phyloP scores from a whole-genome alignment of 2,888 invertebrate genomes.

The Nomada flava region DNA sequence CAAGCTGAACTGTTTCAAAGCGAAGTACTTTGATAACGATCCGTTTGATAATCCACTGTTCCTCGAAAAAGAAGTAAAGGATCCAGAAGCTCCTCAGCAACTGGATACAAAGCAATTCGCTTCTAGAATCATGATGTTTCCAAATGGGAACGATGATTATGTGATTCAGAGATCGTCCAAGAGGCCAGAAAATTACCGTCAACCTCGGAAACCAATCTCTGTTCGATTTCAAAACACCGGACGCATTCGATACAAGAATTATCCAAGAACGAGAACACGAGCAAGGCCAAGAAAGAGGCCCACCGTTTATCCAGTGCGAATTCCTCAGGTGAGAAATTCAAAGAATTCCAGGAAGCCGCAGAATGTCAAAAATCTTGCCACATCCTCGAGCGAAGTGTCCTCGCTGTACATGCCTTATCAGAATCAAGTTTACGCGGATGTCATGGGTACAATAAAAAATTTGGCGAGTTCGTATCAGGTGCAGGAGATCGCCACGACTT shows the following conservation, averaged over 20 bases:
- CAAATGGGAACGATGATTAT: constrained; percentile 69
- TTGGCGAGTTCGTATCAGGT: constrained; percentile 50
- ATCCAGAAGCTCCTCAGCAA: constrained; percentile 74
- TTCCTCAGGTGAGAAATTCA: neutral
- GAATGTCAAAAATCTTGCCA: constrained; percentile 10
- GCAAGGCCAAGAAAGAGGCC: constrained; percentile 28
- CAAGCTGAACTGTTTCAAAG: constrained; percentile 90
- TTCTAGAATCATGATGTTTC: constrained; percentile 71
- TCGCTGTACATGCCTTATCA: constrained; percentile 73
- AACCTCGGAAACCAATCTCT: neutral
- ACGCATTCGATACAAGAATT: constrained; percentile 37
- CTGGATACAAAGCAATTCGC: constrained; percentile 72
- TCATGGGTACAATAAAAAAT: constrained; percentile 81
- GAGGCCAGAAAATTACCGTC: constrained; percentile 71
- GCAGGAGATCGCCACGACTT: constrained; percentile 27
- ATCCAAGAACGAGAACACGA: constrained; percentile 24
- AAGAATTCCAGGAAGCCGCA: constrained; percentile 10
- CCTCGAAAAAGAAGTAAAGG: constrained; percentile 79
- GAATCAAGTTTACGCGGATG: constrained; percentile 81
- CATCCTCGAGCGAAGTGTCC: constrained; percentile 52
- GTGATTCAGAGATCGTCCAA: constrained; percentile 71
- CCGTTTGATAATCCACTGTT: constrained; percentile 92
- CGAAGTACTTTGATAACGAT: constrained; percentile 90
- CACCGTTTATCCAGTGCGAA: constrained; percentile 24
- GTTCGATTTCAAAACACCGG: neutral